Percentiles rank a stretch among this genome's conserved stretches.
Evolutionary conservation across 1,140 invertebrate species (phyloP).

Genomic region (Tetramorium simillimum): DNA sequence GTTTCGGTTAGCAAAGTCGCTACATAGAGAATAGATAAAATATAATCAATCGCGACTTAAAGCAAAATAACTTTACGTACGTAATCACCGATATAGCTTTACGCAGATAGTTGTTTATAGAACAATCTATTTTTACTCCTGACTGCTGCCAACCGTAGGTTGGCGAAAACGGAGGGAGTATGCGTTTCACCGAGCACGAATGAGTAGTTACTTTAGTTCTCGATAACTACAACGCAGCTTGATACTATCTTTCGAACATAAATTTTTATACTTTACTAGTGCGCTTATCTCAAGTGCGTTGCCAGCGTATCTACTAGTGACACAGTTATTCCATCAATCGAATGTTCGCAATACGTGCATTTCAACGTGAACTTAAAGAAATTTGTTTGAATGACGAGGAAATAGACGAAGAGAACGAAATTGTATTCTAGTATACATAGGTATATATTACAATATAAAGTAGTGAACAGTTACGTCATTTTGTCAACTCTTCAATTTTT

Average conservation of each 20-base stretch:
- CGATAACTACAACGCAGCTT: no score
- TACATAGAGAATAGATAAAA: slow-evolving; percentile 6
- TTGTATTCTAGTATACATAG: not conserved
- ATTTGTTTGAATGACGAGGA: not conserved
- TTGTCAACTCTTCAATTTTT: not conserved
- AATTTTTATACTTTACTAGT: no score
- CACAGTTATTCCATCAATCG: not conserved
- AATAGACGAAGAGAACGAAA: not conserved
- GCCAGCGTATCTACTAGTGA: not conserved
- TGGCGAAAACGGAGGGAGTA: no score
- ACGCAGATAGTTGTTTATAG: not conserved
- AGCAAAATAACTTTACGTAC: not conserved
- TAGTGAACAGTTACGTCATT: not conserved
- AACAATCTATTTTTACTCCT: not conserved
- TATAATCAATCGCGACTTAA: no score
- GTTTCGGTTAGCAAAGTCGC: no score
- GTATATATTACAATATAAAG: not conserved
- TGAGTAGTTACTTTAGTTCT: no score
- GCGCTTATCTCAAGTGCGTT: no score
- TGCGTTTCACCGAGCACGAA: no score
- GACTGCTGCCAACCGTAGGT: no score
- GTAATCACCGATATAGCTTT: not conserved
- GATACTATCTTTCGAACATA: no score
- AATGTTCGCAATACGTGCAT: not conserved
- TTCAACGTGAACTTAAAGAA: not conserved